Percentiles rank a stretch among this genome's conserved stretches.
Conservation (phyloP, 1,140 invertebrate genomes). For the Amyelois transitella region DNA sequence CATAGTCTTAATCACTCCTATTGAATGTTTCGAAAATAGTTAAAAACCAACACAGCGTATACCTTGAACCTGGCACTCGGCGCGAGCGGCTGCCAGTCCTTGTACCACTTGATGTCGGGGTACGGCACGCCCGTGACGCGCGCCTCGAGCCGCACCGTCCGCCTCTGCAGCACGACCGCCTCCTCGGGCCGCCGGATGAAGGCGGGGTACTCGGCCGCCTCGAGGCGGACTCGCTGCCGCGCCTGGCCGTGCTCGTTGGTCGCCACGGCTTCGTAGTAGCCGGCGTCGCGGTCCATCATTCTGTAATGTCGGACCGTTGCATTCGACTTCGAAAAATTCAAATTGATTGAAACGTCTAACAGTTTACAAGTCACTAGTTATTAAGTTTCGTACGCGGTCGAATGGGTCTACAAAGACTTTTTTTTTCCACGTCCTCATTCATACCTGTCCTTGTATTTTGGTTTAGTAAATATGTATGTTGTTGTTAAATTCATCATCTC, state of each 20-base stretch:
- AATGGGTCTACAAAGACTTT: too few species aligned
- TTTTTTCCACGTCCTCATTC: too few species aligned
- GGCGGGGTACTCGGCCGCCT: constrained; percentile 93
- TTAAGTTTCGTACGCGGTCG: too few species aligned
- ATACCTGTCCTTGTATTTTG: too few species aligned
- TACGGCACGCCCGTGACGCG: constrained; percentile 91
- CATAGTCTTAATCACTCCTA: too few species aligned
- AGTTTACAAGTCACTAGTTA: too few species aligned
- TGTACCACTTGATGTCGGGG: constrained; percentile 97
- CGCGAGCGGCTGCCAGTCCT: constrained; percentile 94
- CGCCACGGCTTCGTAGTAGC: constrained; percentile 94
- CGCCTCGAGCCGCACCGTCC: constrained; percentile 86
- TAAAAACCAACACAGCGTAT: background rate
- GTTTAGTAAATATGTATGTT: too few species aligned
- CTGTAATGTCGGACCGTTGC: constrained; percentile 52
- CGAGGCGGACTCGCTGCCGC: constrained; percentile 86
- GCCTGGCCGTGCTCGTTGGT: constrained; percentile 94
- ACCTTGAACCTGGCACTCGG: constrained; percentile 88
- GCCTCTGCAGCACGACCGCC: constrained; percentile 82
- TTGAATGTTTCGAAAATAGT: too few species aligned
- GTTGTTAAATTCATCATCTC: too few species aligned
- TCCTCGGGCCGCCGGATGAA: constrained; percentile 92
- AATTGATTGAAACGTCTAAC: too few species aligned
- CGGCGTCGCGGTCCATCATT: constrained; percentile 93
- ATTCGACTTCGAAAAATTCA: too few species aligned